Base-by-base conservation (phyloP, 2,797 vertebrate genomes). In the Agapornis canus region DNA sequence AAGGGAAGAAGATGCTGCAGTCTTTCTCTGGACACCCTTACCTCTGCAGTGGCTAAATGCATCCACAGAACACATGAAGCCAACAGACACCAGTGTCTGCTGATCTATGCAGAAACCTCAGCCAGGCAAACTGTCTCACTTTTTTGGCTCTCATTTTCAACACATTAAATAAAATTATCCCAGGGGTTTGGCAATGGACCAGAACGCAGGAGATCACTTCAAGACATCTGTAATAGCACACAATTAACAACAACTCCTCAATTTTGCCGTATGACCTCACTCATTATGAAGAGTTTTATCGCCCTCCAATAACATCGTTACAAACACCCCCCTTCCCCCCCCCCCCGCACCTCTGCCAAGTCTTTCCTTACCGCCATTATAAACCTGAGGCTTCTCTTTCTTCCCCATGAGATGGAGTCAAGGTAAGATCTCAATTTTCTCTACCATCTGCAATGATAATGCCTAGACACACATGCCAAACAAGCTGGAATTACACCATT, bases 191-290 rank as follows among this genome's bases (percentile, higher is more conserved):
- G 94, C 92, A 93, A 69, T 4, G 35, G 61, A 75, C 59, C 93
- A 95, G 86, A 93, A 92, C 1, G 0, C 26, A 54, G 35, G 37
- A 75, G 79, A 94, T 81, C 25, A 51, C 88, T 84, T 76, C 47
- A 86, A 69, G 80, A n/a, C 72, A 86, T 83, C 85, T 88, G 20
- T 69, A 96, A 94, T 3, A 81, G 72, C 42, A 23, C 45, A 42
- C 47, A 78, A 75, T 83, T 91, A 96, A 81, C 71, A 65, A 43
- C 84, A 49, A 31, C 82, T 90, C 86, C 75, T 81, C 91, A 42
- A 39, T 92, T 95, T 79, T 90, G 29, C 79, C 82, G 81, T 16
- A 84, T 88, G 89, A 96, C 77, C 77, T 92, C 95, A 95, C 51
- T 66, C 77, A 27, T 48, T 86, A 82, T 32, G 51, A 56, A 63